Evolutionary conservation across 2,888 invertebrate genomes (phyloP), one percentile per base, ranked within the genome.

Genomic region (Melinaea marsaeus): DNA sequence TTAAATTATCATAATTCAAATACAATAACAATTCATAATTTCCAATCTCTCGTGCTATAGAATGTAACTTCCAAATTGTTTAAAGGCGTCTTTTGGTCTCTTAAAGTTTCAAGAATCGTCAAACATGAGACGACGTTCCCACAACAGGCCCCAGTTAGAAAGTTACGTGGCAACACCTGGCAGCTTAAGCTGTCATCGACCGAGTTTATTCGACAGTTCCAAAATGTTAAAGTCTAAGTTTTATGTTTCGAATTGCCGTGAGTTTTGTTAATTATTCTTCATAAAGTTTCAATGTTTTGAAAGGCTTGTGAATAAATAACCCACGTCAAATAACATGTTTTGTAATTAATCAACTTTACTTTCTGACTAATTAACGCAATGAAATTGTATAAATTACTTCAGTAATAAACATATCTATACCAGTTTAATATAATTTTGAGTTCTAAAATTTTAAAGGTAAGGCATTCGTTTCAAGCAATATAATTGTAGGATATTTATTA

Each of bases 181-280:
- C 85, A 85, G 87, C 84, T 87, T 85, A 85, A 88, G 77, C 79
- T 85, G 84, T 78, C 84, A 84, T 83, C 81, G 84, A 84, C 84
- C 75, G 67, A 80, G 79, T 80, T 83, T 81, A 81, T 79, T 76
- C 72, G 71, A 76, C 79, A 78, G 79, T 77, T 79, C 78, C 80
- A 71, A 81, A 67, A 67, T 65, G 62, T 67, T 67, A 65, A 65
- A 63, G 62, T 57, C 51, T 62, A 60, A 65, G 63, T 65, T 68
- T 54, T 61, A 61, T 63, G 63, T 62, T 58, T 46, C 65, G 47
- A 65, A 68, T 63, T 63, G 22, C 48, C 47, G 60, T 42, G 47
- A 51, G 65, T 55, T 57, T 59, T 61, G 54, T 65, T 66, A 65
- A 66, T 63, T 66, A 68, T 68, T 65, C 68, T 60, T 57, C 35